Conservation (phyloP, 1,140 invertebrate genomes). For the Carcinoscorpius rotundicauda region DNA sequence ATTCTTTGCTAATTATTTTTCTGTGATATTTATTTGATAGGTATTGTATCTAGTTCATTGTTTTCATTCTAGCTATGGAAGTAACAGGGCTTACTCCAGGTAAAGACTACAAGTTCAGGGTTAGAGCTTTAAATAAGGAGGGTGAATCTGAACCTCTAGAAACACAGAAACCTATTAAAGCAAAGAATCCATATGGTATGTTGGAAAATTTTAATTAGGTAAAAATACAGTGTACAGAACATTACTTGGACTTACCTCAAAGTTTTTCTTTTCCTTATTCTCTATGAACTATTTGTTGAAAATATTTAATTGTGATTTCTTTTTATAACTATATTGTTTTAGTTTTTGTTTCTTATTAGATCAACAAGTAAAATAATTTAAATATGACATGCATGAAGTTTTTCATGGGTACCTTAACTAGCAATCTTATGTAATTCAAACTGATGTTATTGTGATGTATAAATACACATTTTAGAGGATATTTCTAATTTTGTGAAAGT, state of each 20-base stretch:
- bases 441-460: no score
- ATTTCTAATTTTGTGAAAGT: not conserved
- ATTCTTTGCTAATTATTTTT: no score
- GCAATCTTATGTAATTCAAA: no score
- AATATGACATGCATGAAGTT: no score
- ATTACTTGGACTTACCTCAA: constrained; percentile 11
- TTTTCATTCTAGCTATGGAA: constrained; percentile 57
- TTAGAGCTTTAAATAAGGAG: constrained; percentile 88
- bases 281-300: no score
- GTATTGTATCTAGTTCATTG: constrained; percentile 17
- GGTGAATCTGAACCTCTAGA: constrained; percentile 90
- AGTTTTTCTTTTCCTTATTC: no score
- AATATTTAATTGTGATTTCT: not conserved
- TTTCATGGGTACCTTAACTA: no score
- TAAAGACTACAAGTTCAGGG: constrained; percentile 89
- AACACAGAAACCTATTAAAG: constrained; percentile 69
- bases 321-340: no score
- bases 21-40: not conserved
- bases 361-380: no score
- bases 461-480: not conserved
- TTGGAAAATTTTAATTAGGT: not conserved
- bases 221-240: no score
- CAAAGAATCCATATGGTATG: constrained; percentile 87
- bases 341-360: no score
- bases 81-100: constrained; percentile 75